Evolutionary conservation across 2,113 vertebrate species (phyloP).

Genomic region (Copsychus sechellarum): DNA sequence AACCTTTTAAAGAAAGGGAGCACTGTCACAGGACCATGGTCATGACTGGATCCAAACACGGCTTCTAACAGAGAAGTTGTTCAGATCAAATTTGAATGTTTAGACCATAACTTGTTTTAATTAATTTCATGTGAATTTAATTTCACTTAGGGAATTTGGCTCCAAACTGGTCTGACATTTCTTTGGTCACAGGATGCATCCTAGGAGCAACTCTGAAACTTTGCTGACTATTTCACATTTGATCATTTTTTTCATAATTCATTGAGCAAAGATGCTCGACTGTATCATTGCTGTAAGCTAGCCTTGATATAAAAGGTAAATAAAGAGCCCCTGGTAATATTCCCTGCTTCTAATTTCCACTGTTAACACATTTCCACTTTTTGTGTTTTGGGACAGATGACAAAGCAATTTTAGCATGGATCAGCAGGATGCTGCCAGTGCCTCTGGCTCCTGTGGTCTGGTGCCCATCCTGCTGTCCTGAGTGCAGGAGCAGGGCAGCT

Average conservation of each 20-base stretch:
- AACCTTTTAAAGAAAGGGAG: neutral
- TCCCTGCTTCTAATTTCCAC: neutral
- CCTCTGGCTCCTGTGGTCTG: neutral
- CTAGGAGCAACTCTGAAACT: neutral
- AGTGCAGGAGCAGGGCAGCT: neutral
- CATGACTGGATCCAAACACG: neutral
- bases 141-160: neutral
- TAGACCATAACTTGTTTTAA: neutral
- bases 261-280: rapidly evolving
- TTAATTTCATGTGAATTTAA: no score
- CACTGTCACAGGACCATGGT: rapidly evolving
- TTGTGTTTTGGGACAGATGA: neutral
- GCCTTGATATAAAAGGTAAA: neutral
- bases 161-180: neutral
- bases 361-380: neutral
- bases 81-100: neutral
- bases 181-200: neutral
- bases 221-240: neutral
- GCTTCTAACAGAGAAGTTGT: neutral
- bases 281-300: neutral
- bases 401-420: neutral
- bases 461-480: neutral
- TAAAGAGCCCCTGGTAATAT: neutral
- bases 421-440: neutral
- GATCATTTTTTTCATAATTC: neutral